Evolutionary conservation across 1,140 invertebrate species (phyloP).

Genomic region (Hyphantria cunea): DNA sequence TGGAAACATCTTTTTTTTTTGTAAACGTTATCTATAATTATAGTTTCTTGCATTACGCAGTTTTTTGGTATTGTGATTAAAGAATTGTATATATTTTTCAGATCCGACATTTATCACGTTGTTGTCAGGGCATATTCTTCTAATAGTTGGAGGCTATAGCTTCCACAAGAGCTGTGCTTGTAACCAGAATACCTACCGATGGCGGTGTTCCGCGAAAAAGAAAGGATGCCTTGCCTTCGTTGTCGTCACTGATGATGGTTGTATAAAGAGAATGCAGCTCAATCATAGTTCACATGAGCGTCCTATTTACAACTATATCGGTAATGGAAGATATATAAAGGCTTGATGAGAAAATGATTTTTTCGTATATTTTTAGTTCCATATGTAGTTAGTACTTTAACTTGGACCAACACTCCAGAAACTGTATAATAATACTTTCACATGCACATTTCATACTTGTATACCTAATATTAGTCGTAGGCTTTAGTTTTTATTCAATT

Average conservation of each 20-base stretch:
- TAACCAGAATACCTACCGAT: neutral
- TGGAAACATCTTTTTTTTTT: too few species aligned
- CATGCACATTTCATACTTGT: too few species aligned
- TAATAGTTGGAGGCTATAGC: neutral
- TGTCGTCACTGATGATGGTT: neutral
- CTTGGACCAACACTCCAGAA: too few species aligned
- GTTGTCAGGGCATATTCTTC: neutral
- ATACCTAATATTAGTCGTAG: too few species aligned
- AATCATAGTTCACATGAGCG: neutral
- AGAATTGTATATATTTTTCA: neutral
- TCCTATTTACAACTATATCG: neutral
- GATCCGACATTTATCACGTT: conserved; percentile 1
- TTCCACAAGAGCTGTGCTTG: conserved; percentile 1
- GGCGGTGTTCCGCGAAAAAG: neutral
- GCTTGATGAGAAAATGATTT: neutral
- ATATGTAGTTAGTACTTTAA: too few species aligned
- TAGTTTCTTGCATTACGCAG: too few species aligned
- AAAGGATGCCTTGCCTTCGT: neutral
- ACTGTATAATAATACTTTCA: too few species aligned
- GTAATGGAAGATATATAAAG: neutral
- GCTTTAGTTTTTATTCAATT: too few species aligned
- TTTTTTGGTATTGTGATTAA: too few species aligned
- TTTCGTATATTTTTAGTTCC: too few species aligned
- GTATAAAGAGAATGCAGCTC: neutral
- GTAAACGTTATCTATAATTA: too few species aligned